Evolutionary conservation across 2,113 vertebrate species (phyloP), one percentile per base, ranked within the genome.

Genomic region (Chloebia gouldiae): DNA sequence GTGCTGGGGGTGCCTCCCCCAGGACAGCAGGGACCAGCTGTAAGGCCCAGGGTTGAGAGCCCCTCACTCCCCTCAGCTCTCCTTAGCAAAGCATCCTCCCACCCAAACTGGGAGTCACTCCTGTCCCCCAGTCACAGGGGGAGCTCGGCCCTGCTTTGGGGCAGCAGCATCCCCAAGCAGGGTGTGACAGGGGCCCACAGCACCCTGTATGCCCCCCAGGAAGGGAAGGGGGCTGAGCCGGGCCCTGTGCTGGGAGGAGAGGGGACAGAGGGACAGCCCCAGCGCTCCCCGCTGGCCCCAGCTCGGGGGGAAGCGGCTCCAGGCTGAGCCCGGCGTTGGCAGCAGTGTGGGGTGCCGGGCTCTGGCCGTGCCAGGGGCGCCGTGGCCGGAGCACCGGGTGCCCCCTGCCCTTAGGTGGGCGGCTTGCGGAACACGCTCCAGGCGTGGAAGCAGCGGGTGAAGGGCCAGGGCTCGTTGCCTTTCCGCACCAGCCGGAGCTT

Each of bases 401-500:
- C 9, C 28, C 59, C 54, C 1, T 0, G 12, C 11, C 65, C 53
- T 96, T 98, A 99, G 16, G 98, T 94, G 0, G 80, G 99, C 0
- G 99, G 96, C 6, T 99, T 98, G 89, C 98, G 99, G 98, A 99
- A 99, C 35, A 95, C 57, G 1, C 99, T 98, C 99, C 99, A 99
- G 95, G 98, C 99, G 2, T 99, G 99, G 97, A 99, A 99, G 98
- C 99, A 99, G 96, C 99, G 99, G 1, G 97, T 99, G 94, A 99
- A 99, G 96, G 98, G 98, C 60, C 99, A 98, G 13, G 99, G 98
- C 92, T 99, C 99, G 3, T 99, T 99, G 61, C 99, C 99, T 86
- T 99, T 99, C 27, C 99, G 98, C 91, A 99, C 99, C 94, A 99
- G 98, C 27, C 99, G 98, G 56, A 99, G 98, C 83, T 99, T 99